Percentiles rank a stretch among this genome's conserved stretches.
phyloP scores from a whole-genome alignment of 2,797 vertebrate species.

The Aulostomus chinensis region DNA sequence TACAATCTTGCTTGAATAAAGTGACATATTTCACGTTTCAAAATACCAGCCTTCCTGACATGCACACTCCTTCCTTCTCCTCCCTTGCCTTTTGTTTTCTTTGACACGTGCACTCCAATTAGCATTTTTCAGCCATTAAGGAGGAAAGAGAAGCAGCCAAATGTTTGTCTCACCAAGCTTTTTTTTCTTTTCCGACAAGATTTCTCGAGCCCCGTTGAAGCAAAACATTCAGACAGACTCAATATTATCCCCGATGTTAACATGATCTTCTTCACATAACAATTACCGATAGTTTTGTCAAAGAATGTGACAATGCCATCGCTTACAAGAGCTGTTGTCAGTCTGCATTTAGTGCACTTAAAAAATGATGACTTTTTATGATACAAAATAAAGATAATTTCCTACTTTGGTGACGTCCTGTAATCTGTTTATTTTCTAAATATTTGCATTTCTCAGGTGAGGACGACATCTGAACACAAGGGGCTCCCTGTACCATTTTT shows the following conservation, averaged over 20 bases:
- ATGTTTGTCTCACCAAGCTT: conserved; percentile 69
- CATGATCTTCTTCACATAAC: conserved; percentile 50
- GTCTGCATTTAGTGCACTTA: conserved; percentile 47
- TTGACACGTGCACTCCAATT: conserved; percentile 79
- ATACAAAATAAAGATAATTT: too few species aligned
- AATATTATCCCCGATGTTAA: conserved; percentile 59
- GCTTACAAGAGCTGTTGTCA: conserved; percentile 30
- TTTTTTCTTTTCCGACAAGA: conserved; percentile 37
- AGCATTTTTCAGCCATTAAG: conserved; percentile 81
- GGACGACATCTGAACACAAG: too few species aligned
- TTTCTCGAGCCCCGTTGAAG: conserved; percentile 29
- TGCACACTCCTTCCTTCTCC: conserved; percentile 64
- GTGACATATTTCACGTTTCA: conserved; percentile 73
- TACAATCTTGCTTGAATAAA: too few species aligned
- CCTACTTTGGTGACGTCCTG: too few species aligned
- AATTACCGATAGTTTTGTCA: conserved; percentile 45
- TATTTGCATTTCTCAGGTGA: too few species aligned
- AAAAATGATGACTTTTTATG: too few species aligned
- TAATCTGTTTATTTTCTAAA: too few species aligned
- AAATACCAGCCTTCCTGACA: conserved; percentile 69
- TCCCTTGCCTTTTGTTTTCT: conserved; percentile 77
- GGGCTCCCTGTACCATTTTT: too few species aligned
- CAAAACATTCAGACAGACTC: conserved; percentile 19
- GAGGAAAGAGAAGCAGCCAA: conserved; percentile 64
- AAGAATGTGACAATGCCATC: conserved; percentile 37